These are phyloP conservation scores for Nymphicus hollandicus DNA, from an alignment of 2,113 vertebrate species.

Conservation along the genomic window DNA sequence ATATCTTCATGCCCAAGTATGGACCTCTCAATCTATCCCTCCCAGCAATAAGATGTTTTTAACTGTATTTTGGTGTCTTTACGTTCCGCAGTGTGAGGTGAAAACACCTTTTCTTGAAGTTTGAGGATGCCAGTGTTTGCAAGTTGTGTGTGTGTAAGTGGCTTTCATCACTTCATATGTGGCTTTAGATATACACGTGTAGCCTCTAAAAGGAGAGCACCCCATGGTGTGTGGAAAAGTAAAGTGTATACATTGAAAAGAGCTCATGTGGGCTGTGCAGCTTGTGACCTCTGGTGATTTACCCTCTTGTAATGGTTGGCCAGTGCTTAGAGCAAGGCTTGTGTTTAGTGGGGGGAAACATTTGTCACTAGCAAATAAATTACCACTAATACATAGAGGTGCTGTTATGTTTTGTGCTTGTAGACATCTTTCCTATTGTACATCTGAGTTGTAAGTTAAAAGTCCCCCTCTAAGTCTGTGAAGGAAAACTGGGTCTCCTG, in stretches of 20 bases:
- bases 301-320: background rate
- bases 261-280: background rate
- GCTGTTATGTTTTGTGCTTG: background rate
- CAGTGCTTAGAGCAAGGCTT: background rate
- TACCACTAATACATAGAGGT: background rate
- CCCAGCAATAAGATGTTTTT: background rate
- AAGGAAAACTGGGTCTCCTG: background rate
- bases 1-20: background rate
- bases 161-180: background rate
- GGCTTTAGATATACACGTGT: background rate
- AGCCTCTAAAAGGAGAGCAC: background rate
- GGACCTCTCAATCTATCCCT: background rate
- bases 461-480: background rate
- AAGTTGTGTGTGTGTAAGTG: background rate
- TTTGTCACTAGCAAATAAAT: background rate
- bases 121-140: background rate
- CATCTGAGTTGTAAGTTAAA: background rate
- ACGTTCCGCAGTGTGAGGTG: background rate
- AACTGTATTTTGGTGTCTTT: background rate
- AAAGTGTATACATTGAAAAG: background rate
- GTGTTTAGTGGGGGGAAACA: background rate
- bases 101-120: background rate
- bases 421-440: background rate
- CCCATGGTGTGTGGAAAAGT: background rate
- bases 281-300: background rate